Evolutionary conservation across 2,797 vertebrate genomes (phyloP), one percentile per base, ranked within the genome.

Genomic region (Hephaestus fuliginosus): DNA sequence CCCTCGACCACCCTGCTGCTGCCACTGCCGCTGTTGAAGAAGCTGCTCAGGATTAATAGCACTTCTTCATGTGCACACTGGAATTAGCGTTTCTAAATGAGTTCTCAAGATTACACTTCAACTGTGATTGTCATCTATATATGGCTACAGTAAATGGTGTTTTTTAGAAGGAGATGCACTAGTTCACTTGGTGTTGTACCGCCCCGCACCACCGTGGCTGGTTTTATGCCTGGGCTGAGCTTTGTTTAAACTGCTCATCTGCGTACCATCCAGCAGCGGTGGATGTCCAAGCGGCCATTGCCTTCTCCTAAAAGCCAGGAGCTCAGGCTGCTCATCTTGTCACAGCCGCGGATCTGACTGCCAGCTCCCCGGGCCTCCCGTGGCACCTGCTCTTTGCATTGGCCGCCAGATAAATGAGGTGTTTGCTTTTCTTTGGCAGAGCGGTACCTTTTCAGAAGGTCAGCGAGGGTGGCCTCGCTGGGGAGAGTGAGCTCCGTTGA

Each of bases 361-460:
- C 74, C 82, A 83, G 41, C 83, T 70, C 60, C 33, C 17, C 33
- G 7, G 75, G 78, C 66, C 88, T 86, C 89, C 80, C 62, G 61
- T 80, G 88, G 88, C 83, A 83, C 78, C 78, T 87, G 78, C 88
- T 90, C 90, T 92, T 93, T 93, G 83, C 86, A 85, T 88, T 81
- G 60, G 85, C 86, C 39, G 70, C 73, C 87, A 88, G 92, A 93
- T 93, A 90, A 93, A 93, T 91, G 88, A 93, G 90, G 81, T 91
- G 91, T 93, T 94, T 92, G 91, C 91, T 92, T 92, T 94, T 84
- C 86, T 92, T 90, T 92, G 92, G 89, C 84, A 81, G 89, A 79
- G 80, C 63, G 36, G 77, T 74, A 74, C 87, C 86, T 88, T 91
- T 86, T 25, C 86, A 85, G 90, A 92, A 95, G 94, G 94, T 94